These are phyloP conservation scores for Thereva nobilitata DNA, from an alignment of 2,888 invertebrate genomes.

Conservation along the genomic window DNA sequence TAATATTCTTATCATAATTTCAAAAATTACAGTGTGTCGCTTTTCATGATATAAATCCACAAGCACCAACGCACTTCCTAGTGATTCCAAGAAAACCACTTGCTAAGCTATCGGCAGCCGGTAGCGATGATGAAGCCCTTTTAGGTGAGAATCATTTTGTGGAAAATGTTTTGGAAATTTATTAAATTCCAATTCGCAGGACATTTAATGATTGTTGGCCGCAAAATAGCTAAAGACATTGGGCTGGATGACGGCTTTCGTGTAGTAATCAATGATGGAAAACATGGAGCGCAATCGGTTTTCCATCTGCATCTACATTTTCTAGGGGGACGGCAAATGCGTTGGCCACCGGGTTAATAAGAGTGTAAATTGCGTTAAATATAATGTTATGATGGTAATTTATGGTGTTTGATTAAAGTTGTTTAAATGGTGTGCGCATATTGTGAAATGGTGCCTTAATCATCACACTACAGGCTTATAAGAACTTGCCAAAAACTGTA, in stretches of 20 bases:
- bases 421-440: too few relatives aligned
- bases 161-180: too few relatives aligned
- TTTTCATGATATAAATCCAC: conserved; percentile 88
- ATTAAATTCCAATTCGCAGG: conserved; percentile 56
- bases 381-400: too few relatives aligned
- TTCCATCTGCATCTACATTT: conserved; percentile 95
- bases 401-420: too few relatives aligned
- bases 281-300: conserved; percentile 89
- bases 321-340: conserved; percentile 88
- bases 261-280: conserved; percentile 90
- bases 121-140: conserved; percentile 73
- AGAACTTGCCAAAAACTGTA: too few relatives aligned
- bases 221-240: conserved; percentile 76
- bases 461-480: too few relatives aligned
- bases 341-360: conserved; percentile 92
- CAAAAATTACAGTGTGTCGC: conserved; percentile 78
- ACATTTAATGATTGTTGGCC: conserved; percentile 80
- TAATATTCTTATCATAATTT: too few relatives aligned
- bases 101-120: conserved; percentile 75
- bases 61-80: conserved; percentile 93
- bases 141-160: conserved; percentile 58
- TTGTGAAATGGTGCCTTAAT: too few relatives aligned
- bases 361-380: too few relatives aligned
- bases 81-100: conserved; percentile 94
- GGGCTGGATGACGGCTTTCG: conserved; percentile 82